Evolutionary conservation across 1,140 invertebrate species (phyloP).

Genomic region (Drosophila kurseongensis): DNA sequence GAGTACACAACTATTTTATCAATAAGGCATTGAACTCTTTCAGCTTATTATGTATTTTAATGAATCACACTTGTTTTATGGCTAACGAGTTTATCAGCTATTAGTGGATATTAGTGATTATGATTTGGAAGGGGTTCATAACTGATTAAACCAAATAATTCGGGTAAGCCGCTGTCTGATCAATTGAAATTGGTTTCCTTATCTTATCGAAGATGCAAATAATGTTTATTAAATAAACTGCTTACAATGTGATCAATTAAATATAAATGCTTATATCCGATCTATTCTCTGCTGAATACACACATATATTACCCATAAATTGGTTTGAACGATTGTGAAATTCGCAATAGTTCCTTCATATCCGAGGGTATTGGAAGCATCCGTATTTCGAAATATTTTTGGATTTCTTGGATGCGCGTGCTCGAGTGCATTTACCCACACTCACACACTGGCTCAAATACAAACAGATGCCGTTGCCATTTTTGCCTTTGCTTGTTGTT

Average conservation of each 20-base stretch:
- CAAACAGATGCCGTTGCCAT: slow-evolving; percentile 69
- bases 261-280: no score
- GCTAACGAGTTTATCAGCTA: background rate
- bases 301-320: background rate
- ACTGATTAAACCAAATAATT: slow-evolving; percentile 7
- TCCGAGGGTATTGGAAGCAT: slow-evolving; percentile 14
- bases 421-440: slow-evolving; percentile 75
- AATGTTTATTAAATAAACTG: background rate
- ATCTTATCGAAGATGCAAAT: slow-evolving; percentile 5
- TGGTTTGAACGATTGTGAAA: no score
- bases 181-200: background rate
- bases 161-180: background rate
- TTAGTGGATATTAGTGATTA: background rate
- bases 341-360: background rate
- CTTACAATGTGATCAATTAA: background rate
- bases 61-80: slow-evolving; percentile 14
- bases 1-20: slow-evolving; percentile 3
- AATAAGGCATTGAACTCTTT: background rate
- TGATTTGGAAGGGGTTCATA: background rate
- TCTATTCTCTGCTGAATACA: background rate
- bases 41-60: background rate
- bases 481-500: slow-evolving; percentile 63
- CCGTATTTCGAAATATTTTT: background rate
- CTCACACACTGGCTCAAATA: slow-evolving; percentile 39
- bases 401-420: slow-evolving; percentile 56